Base-by-base conservation (phyloP, 2,888 invertebrate genomes). In the Luperina testacea region DNA sequence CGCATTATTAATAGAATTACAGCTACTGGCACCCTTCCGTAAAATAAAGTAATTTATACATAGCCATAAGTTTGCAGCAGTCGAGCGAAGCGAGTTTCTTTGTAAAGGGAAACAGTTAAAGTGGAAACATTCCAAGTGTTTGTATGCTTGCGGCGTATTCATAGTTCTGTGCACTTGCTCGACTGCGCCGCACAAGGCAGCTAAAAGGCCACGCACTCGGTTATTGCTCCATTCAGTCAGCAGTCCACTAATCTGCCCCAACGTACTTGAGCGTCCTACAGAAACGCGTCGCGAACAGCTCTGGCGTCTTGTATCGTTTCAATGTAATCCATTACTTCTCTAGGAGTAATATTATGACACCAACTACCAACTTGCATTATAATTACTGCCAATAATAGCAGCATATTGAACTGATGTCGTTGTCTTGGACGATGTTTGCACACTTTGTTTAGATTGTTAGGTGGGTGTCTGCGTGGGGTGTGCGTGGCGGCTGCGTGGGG, bases 201-300 rank as follows among this genome's bases (percentile, higher is more conserved):
- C 45, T 68, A 38, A 15, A 57, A 71, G 67, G 64, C 75, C 85
- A 72, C 74, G 20, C 61, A 73, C 48, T 51, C n/a, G 3, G n/a
- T 63, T 75, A 83, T 70, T 75, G 72, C 65, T 70, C 69, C 68
- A 51, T 63, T 75, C 83, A 77, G 75, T 73, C 69, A 51, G 63
- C 61, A 65, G 53, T 57, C 59, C 61, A 73, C 48, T 68, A 76
- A 42, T n/a, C 53, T 64, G 63, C 42, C 32, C 51, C 38, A 27
- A 67, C 53, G 57, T 45, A 64, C 45, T 78, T 27, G 69, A 61
- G 48, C 20, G 42, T 59, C 20, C 3, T 64, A 64, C n/a, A 63
- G 45, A 27, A 32, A 63, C 48, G 45, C 53, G 17, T 32, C 59
- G 42, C 32, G 42, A 53, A 68, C 42, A 17, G 13, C n/a, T 78